phyloP scores from a whole-genome alignment of 2,888 invertebrate genomes.

The Portevinia maculata region DNA sequence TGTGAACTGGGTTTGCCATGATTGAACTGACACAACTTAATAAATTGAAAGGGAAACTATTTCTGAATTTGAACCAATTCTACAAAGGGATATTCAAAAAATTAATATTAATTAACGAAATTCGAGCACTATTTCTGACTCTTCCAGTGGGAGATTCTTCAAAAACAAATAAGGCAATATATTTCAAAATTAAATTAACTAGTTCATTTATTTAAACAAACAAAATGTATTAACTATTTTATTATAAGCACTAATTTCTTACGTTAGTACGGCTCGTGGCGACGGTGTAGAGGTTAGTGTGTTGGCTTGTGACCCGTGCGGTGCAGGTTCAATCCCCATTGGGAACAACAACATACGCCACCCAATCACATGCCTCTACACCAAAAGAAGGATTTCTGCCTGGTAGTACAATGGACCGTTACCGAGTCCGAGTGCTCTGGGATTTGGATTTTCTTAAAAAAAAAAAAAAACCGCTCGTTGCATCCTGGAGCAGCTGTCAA shows the following conservation, averaged over 20 bases:
- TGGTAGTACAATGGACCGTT: too few species aligned
- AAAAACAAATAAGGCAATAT: background rate
- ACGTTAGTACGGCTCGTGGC: background rate
- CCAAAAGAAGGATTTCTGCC: too few species aligned
- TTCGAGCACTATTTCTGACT: background rate
- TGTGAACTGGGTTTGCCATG: background rate
- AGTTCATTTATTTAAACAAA: background rate
- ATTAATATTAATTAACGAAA: slow-evolving; percentile 4
- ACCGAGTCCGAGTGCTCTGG: too few species aligned
- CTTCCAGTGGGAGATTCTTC: background rate
- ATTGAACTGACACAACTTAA: slow-evolving; percentile 4
- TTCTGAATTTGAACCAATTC: background rate
- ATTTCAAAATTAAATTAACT: background rate
- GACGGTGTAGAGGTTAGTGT: too few species aligned
- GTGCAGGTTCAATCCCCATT: too few species aligned
- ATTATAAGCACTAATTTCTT: slow-evolving; percentile 1
- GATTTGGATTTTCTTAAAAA: too few species aligned
- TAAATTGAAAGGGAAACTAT: background rate
- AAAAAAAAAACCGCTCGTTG: too few species aligned
- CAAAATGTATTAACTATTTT: background rate
- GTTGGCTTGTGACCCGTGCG: too few species aligned
- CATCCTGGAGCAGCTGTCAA: slow-evolving; percentile 4
- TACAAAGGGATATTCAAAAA: background rate
- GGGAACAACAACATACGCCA: too few species aligned
- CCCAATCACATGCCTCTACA: too few species aligned